Evolutionary conservation across 1,140 invertebrate species (phyloP), one percentile per base, ranked within the genome.

Genomic region (Oryctes rhinoceros): DNA sequence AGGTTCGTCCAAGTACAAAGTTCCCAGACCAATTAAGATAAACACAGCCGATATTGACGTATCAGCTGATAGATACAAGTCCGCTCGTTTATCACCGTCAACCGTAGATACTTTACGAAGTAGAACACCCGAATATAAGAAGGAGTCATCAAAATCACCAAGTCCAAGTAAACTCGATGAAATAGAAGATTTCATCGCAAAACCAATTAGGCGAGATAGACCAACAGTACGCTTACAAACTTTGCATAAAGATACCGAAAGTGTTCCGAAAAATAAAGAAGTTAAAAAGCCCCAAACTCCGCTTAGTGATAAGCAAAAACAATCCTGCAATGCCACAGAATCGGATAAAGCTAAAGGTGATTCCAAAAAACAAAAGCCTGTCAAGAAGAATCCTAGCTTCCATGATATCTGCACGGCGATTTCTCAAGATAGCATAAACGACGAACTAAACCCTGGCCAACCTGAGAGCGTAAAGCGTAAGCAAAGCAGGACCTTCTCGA

Each of bases 31-130:
- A 6, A 90, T 93, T 18, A 89, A 90, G 80, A 94, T 95, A 44
- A 94, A 95, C 85, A 95, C 94, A 4, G 93, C 94, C 1, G 94
- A 95, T 85, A 96, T 96, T 82, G 94, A 96, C 86, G 94, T 96
- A 0, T 93, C 93, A 0, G 88, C 91, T 62, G 91, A 92, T 85
- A 90, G 88, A 83, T 91, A 91, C 83, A 89, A 84, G 84, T 86
- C 75, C 3, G 4, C 18, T 1, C 78, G 39, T 53, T 62, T 37
- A 44, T 7, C 39, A 44, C 9, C 53, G 82, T n/a, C 85, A 86
- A 4, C 80, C 82, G 0, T 80, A 49, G 10, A 82, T 80, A 59
- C 83, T 82, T 5, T 86, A 81, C 77, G 79, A 80, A 6, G 81
- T 39, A 74, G 77, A 9, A 82, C 88, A 78, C 87, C 89, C 20